Percentiles rank a stretch among this genome's conserved stretches.
Conservation (phyloP, 37 sponge, comb jelly and placozoan species). For the Ianthella basta region DNA sequence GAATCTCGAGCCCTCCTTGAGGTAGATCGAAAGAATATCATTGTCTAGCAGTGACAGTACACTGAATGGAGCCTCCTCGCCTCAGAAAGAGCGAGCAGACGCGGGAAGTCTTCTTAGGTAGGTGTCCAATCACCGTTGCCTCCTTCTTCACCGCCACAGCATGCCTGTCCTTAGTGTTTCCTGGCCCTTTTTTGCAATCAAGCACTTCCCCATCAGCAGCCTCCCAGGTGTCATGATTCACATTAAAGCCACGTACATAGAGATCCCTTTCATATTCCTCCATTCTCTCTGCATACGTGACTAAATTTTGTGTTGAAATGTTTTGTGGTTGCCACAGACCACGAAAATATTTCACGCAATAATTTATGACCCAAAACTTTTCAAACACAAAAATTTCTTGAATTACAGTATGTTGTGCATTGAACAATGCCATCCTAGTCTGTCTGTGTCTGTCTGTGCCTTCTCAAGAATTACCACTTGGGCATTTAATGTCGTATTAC, state of each 20-base stretch:
- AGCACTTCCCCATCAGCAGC: constrained; percentile 42
- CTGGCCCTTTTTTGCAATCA: constrained; percentile 28
- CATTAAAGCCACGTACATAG: constrained; percentile 35
- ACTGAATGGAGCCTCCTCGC: constrained; percentile 33
- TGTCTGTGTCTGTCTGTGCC: no score
- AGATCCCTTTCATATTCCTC: not conserved
- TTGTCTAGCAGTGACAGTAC: constrained; percentile 34
- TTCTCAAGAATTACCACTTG: no score
- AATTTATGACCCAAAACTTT: no score
- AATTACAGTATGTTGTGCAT: no score
- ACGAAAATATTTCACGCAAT: no score
- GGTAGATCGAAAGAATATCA: constrained; percentile 33
- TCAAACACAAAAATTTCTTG: no score
- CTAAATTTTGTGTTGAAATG: no score
- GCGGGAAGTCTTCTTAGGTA: constrained; percentile 39
- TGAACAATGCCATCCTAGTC: no score
- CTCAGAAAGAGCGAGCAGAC: constrained; percentile 40
- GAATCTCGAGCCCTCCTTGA: constrained; percentile 37
- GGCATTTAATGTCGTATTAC: no score
- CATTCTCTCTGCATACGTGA: no score
- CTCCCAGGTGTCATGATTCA: constrained; percentile 26
- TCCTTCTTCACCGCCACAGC: constrained; percentile 47
- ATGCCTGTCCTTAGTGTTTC: constrained; percentile 35
- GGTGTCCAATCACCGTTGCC: constrained; percentile 23
- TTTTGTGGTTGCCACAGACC: no score